A percentile compares a stretch with the other conserved stretches of the same genome.
Evolutionary conservation across 2,888 invertebrate species (phyloP).

Genomic region (Dryobotodes eremita): DNA sequence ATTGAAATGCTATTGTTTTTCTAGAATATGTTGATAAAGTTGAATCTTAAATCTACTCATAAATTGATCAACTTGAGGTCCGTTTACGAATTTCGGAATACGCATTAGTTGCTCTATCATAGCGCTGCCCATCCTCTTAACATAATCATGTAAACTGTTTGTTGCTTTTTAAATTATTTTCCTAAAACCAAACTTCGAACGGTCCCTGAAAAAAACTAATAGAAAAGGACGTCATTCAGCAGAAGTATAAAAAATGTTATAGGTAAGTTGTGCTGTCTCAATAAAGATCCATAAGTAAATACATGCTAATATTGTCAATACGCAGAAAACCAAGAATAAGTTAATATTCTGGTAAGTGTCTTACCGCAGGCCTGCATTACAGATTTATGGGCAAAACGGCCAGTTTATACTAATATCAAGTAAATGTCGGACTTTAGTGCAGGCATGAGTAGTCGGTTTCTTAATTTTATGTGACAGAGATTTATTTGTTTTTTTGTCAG

Average conservation of each 20-base stretch:
- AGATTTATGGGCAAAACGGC: conserved; percentile 54
- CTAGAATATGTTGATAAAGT: conserved; percentile 6
- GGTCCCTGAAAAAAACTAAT: background rate
- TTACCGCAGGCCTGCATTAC: conserved; percentile 42
- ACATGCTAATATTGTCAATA: conserved; percentile 37
- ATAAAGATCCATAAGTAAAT: conserved; percentile 25
- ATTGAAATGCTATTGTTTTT: conserved; percentile 34
- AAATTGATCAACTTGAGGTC: conserved; percentile 11
- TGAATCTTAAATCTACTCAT: conserved; percentile 12
- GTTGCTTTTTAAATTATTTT: background rate
- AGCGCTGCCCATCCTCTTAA: background rate
- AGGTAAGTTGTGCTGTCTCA: background rate
- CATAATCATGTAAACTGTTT: background rate
- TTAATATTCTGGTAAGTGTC: conserved; percentile 52
- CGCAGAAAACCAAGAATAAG: conserved; percentile 34
- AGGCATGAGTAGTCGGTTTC: conserved; percentile 27
- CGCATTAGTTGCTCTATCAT: background rate
- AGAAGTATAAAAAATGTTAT: background rate
- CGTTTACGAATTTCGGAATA: background rate
- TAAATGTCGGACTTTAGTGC: conserved; percentile 26
- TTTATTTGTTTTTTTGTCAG: conserved; percentile 43
- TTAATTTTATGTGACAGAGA: conserved; percentile 49
- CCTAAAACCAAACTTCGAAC: background rate
- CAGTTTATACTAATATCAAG: conserved; percentile 33
- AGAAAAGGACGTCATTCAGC: background rate